Conservation (phyloP, 2,797 vertebrate genomes). For the Anabacerthia variegaticeps region DNA sequence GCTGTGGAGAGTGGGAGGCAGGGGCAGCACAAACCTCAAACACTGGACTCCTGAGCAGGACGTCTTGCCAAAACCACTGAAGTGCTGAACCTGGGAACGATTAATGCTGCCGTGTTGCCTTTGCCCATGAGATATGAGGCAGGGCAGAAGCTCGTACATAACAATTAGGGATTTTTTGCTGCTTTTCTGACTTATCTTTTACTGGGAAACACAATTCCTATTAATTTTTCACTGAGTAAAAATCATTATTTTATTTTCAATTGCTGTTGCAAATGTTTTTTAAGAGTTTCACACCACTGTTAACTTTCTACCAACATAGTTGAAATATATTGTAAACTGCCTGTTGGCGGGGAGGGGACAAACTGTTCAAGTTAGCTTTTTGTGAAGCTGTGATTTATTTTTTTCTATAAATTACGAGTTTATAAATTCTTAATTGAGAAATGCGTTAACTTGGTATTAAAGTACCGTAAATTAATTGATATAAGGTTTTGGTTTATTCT, state of each 20-base stretch:
- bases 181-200: conserved; percentile 50
- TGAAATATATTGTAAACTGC: conserved; percentile 65
- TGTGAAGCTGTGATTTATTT: conserved; percentile 69
- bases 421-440: conserved; percentile 74
- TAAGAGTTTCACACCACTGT: conserved; percentile 48
- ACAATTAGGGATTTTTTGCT: conserved; percentile 21
- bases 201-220: conserved; percentile 6
- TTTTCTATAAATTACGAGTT: conserved; percentile 66
- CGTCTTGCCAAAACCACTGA: conserved; percentile 28
- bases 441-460: conserved; percentile 60
- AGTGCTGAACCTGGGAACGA: not conserved
- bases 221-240: conserved; percentile 50
- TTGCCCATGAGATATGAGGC: not conserved
- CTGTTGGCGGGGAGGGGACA: conserved; percentile 42
- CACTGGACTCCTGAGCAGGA: not conserved
- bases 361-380: conserved; percentile 67
- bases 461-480: conserved; percentile 50
- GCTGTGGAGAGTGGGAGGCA: not conserved
- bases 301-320: conserved; percentile 69
- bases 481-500: conserved; percentile 27
- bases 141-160: not conserved
- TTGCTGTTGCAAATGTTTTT: conserved; percentile 50
- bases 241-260: conserved; percentile 53
- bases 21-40: not conserved
- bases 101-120: not conserved